Conservation (phyloP, 2,797 vertebrate species). For the Megaceryle alcyon region DNA sequence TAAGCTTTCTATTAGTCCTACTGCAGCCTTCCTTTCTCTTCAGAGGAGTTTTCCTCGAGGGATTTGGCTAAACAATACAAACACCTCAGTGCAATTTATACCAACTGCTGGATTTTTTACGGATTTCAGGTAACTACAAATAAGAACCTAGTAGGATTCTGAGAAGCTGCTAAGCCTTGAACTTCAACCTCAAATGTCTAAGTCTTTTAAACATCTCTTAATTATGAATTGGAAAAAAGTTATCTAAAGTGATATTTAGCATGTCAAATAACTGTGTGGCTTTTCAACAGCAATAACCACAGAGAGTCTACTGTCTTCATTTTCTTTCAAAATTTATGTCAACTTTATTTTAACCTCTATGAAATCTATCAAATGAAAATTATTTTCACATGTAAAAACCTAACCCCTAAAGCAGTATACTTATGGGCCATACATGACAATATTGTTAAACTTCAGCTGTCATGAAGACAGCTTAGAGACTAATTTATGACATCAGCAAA, state of each 20-base stretch:
- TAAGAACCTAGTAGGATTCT: neutral
- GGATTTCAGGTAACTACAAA: neutral
- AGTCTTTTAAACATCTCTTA: neutral
- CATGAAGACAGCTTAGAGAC: neutral
- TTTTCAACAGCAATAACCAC: neutral
- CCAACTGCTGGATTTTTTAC: neutral
- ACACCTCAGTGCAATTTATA: neutral
- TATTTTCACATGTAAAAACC: neutral
- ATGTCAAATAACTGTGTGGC: neutral
- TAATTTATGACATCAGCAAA: neutral
- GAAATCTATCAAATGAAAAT: neutral
- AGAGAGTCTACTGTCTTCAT: neutral
- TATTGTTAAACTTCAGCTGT: neutral
- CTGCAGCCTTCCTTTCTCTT: neutral
- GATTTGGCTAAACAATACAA: neutral
- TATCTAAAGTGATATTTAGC: neutral
- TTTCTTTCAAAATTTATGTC: neutral
- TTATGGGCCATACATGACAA: fast-evolving
- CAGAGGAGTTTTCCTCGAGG: neutral
- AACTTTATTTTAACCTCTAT: neutral
- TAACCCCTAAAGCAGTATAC: neutral
- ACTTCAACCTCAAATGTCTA: neutral
- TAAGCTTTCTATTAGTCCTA: neutral
- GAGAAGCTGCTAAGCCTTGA: neutral
- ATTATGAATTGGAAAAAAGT: neutral